Conservation (phyloP, 2,113 vertebrate genomes). For the Ctenodactylus gundi region DNA sequence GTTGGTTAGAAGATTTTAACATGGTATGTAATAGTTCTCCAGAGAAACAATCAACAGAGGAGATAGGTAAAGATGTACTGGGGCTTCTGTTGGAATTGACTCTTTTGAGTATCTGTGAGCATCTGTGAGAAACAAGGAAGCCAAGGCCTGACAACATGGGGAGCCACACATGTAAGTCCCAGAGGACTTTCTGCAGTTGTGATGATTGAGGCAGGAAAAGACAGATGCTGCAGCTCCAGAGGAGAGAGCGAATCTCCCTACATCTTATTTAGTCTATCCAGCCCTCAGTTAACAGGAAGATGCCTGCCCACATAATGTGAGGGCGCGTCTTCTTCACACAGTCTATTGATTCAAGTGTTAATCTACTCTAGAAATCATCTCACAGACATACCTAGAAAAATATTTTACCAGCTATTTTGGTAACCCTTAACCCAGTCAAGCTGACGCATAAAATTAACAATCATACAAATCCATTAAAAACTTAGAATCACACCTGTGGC, state of each 20-base stretch:
- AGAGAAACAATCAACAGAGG: background rate
- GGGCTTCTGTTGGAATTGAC: background rate
- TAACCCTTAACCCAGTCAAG: background rate
- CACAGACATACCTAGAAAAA: background rate
- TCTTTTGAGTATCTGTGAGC: background rate
- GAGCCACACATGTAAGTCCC: too few species aligned
- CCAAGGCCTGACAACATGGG: background rate
- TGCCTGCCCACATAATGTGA: background rate
- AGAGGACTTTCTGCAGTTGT: background rate
- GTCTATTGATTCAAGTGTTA: background rate
- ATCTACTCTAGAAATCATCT: background rate
- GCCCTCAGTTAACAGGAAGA: background rate
- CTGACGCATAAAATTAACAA: background rate
- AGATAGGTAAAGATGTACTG: background rate
- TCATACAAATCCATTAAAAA: background rate
- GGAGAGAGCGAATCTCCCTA: background rate
- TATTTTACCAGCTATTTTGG: background rate
- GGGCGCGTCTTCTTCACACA: background rate
- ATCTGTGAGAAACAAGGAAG: background rate
- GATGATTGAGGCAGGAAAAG: background rate
- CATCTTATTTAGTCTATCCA: background rate
- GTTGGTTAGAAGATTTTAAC: background rate
- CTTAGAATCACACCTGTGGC: background rate
- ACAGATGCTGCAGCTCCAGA: background rate
- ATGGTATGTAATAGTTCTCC: background rate